Conservation (phyloP, 2,797 vertebrate genomes). For the Macropus fuliginosus region DNA sequence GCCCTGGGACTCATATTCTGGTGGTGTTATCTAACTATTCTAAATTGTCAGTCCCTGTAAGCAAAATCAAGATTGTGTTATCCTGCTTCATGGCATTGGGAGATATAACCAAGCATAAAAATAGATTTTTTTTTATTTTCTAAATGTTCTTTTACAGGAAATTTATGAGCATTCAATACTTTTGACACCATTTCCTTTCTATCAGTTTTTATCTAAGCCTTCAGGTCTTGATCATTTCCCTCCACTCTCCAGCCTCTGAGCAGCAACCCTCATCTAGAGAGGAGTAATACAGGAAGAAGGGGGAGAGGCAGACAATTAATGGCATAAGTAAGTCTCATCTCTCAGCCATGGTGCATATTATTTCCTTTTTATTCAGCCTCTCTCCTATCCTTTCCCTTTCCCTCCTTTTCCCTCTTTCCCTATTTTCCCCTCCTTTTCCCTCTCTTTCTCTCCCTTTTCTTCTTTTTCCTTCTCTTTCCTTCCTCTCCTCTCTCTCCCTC, state of each 20-base stretch:
- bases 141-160: neutral
- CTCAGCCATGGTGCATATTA: neutral
- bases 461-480: no score
- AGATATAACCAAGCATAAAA: neutral
- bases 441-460: no score
- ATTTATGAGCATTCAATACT: neutral
- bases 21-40: constrained; percentile 28
- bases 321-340: neutral
- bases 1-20: constrained; percentile 33
- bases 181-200: neutral
- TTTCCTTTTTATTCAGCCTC: neutral
- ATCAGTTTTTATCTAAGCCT: neutral
- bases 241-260: neutral
- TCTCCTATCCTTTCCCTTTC: no score
- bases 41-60: constrained; percentile 28
- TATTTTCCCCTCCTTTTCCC: no score
- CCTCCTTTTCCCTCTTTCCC: neutral
- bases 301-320: neutral
- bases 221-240: neutral
- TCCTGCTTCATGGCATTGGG: constrained; percentile 40
- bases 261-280: neutral
- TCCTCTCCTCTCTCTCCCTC: no score
- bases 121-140: neutral
- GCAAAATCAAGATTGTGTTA: constrained; percentile 33
- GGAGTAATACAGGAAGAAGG: neutral